Conservation (phyloP, 2,888 invertebrate species). For the Dryobotodes eremita region DNA sequence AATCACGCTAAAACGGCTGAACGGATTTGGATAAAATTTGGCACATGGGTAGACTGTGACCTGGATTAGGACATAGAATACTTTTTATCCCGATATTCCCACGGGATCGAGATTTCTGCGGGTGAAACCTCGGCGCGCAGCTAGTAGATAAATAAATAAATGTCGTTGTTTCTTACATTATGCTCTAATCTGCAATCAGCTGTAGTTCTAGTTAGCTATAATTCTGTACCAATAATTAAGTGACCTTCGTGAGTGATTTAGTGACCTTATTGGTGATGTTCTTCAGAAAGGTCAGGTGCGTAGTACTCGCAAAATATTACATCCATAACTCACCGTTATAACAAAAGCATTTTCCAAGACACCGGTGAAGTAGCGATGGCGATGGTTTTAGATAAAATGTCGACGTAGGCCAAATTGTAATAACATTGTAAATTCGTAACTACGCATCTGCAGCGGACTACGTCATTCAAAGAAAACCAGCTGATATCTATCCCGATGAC, state of each 20-base stretch:
- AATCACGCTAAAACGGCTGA: too few species aligned
- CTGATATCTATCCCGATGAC: constrained; percentile 40
- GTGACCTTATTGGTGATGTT: too few species aligned
- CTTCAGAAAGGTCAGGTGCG: too few species aligned
- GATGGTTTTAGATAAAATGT: constrained; percentile 21
- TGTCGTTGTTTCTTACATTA: background rate
- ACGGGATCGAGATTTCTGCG: too few species aligned
- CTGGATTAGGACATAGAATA: too few species aligned
- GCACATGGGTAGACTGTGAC: too few species aligned
- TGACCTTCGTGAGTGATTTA: too few species aligned
- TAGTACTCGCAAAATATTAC: background rate
- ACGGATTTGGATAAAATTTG: too few species aligned
- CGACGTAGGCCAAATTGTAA: background rate
- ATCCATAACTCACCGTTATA: background rate
- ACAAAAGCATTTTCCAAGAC: constrained; percentile 1
- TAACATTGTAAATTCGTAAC: constrained; percentile 15
- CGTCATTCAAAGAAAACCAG: constrained; percentile 38
- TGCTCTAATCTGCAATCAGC: background rate
- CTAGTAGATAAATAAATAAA: too few species aligned
- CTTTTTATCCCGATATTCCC: too few species aligned
- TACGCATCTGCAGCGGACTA: constrained; percentile 12
- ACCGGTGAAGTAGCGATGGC: background rate
- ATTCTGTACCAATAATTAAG: background rate
- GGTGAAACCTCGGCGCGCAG: too few species aligned
- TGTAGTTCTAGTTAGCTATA: constrained; percentile 4